phyloP scores from a whole-genome alignment of 1,140 invertebrate genomes.

The Hycleus phaleratus region DNA sequence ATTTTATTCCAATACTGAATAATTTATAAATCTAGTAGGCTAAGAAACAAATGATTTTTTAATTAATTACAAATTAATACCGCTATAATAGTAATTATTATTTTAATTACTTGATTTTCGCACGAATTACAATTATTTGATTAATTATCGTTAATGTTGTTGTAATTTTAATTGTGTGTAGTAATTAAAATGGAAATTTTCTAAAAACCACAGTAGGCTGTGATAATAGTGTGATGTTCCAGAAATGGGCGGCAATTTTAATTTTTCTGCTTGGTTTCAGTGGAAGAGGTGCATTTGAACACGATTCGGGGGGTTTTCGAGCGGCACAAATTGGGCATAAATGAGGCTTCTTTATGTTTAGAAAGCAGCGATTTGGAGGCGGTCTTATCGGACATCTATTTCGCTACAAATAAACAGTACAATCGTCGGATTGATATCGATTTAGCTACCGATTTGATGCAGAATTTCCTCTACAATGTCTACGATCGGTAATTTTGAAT shows the following conservation, averaged over 20 bases:
- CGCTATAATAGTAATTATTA: too few species aligned
- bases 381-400: slow-evolving; percentile 56
- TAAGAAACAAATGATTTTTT: too few species aligned
- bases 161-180: too few species aligned
- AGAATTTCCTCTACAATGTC: slow-evolving; percentile 56
- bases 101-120: too few species aligned
- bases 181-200: too few species aligned
- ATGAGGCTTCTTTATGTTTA: slow-evolving; percentile 49
- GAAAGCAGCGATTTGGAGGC: slow-evolving; percentile 52
- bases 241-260: not conserved
- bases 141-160: too few species aligned
- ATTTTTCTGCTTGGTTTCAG: slow-evolving; percentile 41
- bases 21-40: too few species aligned
- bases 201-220: too few species aligned
- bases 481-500: slow-evolving; percentile 50
- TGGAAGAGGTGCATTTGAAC: slow-evolving; percentile 49
- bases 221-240: not conserved
- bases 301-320: slow-evolving; percentile 51
- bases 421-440: slow-evolving; percentile 49
- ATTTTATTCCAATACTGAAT: not conserved
- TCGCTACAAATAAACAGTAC: slow-evolving; percentile 52
- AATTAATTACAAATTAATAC: too few species aligned
- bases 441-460: slow-evolving; percentile 47
- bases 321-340: slow-evolving; percentile 51
- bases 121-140: too few species aligned